These are phyloP conservation scores for Peromyscus eremicus DNA, from an alignment of 2,797 vertebrate species.

Conservation along the genomic window DNA sequence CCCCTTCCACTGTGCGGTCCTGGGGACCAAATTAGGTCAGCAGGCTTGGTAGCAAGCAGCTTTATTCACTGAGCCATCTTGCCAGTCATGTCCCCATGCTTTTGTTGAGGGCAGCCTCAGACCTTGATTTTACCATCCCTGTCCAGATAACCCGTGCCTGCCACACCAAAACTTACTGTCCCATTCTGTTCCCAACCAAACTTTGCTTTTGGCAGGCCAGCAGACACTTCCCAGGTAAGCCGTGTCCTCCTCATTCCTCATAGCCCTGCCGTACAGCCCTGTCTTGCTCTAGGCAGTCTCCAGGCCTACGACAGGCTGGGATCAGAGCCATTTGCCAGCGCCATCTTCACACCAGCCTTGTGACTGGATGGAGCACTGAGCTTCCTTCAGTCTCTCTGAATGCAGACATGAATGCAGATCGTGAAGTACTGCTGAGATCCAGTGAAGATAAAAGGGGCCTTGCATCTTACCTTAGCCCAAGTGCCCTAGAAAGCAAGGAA, in stretches of 20 bases:
- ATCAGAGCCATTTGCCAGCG: background rate
- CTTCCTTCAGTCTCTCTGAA: background rate
- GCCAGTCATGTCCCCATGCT: background rate
- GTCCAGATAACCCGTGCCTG: background rate
- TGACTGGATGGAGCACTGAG: background rate
- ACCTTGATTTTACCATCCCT: background rate
- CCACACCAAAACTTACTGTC: too few relatives aligned
- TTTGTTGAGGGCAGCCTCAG: background rate
- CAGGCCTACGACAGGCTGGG: background rate
- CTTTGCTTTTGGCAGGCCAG: too few relatives aligned
- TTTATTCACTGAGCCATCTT: background rate
- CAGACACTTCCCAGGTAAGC: background rate
- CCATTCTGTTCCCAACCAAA: background rate
- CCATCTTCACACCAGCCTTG: background rate
- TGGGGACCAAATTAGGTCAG: background rate
- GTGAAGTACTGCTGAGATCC: fast-evolving
- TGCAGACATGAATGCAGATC: background rate
- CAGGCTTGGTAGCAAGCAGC: background rate
- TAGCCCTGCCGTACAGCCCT: too few relatives aligned
- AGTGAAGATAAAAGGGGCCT: background rate
- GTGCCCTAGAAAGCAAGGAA: background rate
- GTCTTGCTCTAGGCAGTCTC: background rate
- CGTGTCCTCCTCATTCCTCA: background rate
- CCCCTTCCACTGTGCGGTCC: background rate
- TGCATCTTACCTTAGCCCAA: background rate